These are phyloP conservation scores for Laticauda colubrina DNA, from an alignment of 2,113 vertebrate genomes.

Conservation along the genomic window DNA sequence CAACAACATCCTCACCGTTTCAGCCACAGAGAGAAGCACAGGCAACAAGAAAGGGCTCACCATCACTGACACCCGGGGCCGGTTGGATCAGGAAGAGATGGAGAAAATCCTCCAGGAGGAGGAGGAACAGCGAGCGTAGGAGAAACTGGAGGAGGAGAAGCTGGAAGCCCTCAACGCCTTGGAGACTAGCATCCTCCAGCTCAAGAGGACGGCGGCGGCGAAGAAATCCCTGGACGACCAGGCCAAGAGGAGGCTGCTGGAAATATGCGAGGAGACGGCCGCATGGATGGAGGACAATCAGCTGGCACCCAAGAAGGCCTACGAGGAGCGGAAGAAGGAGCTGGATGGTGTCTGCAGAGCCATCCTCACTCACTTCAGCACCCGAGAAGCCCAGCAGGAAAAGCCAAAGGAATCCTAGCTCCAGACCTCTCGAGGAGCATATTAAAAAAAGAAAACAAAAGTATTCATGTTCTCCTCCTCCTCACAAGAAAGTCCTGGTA, in stretches of 20 bases:
- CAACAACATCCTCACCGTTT: constrained; percentile 81
- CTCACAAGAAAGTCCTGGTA: not conserved
- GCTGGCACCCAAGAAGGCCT: constrained; percentile 41
- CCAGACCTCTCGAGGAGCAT: not conserved
- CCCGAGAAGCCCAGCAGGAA: not conserved
- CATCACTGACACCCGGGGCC: constrained; percentile 38
- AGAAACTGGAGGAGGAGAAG: constrained; percentile 17
- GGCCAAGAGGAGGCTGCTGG: constrained; percentile 32
- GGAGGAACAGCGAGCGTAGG: constrained; percentile 1
- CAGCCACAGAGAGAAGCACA: constrained; percentile 77
- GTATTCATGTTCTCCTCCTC: not conserved
- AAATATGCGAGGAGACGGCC: constrained; percentile 37
- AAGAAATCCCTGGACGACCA: constrained; percentile 12
- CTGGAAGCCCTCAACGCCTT: constrained; percentile 36
- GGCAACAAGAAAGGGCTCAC: constrained; percentile 54
- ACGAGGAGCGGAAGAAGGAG: constrained; percentile 36
- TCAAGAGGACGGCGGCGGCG: constrained; percentile 19
- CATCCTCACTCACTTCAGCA: constrained; percentile 30
- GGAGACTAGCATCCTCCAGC: constrained; percentile 44
- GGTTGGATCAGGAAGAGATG: constrained; percentile 43
- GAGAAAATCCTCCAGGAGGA: constrained; percentile 42
- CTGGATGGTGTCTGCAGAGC: constrained; percentile 39
- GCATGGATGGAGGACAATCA: constrained; percentile 45
- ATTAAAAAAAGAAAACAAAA: not conserved
- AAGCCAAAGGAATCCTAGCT: not conserved